Evolutionary conservation across 2,797 vertebrate species (phyloP), one percentile per base, ranked within the genome.

Genomic region (Xiphorhynchus erythropygius): DNA sequence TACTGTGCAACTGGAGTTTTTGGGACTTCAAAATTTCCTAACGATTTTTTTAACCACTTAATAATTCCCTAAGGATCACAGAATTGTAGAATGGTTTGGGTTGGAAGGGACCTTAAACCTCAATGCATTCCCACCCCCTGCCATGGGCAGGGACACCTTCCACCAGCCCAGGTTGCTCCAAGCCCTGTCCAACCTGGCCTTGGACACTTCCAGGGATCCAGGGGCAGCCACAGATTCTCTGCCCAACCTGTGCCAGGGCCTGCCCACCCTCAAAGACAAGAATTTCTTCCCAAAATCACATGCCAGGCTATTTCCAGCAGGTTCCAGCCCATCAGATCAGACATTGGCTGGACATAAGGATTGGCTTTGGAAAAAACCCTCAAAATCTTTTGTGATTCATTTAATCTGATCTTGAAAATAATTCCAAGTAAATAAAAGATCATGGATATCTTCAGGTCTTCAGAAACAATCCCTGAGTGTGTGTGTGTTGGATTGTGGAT

Each of bases 211-310:
- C 11, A 52, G 19, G 60, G 60, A 30, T 44, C 41, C 41, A 41
- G 53, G 53, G 7, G 5, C 46, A 67, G 19, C 23, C 50, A 13
- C 50, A 57, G 50, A 23, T 57, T 3, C 17, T 67, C n/a, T 59
- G 60, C 39, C 17, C 5, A 59, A 1, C 16, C 14, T 52, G 39
- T 7, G 46, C 21, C 50, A 68, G 69, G 14, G 10, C 21, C 25
- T 74, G 0, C 0, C 33, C 30, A 46, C 21, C 17, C 60, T 67
- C 53, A 1, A 7, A 25, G 5, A 0, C 0, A 41, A 0, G 1
- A 55, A 42, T 42, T 82, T 23, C 35, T 82, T 24, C 13, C 27
- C 35, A 42, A 10, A 1, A 62, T 28, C 18, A 16, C 27, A 55
- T 5, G 2, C 2, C 21, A 25, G 18, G 11, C 3, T 68, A 7